A percentile compares a stretch with the other conserved stretches of the same genome.
These are phyloP conservation scores for Lepidocyrtoides sp. DNA, from an alignment of 2,888 invertebrate species.

Conservation along the genomic window DNA sequence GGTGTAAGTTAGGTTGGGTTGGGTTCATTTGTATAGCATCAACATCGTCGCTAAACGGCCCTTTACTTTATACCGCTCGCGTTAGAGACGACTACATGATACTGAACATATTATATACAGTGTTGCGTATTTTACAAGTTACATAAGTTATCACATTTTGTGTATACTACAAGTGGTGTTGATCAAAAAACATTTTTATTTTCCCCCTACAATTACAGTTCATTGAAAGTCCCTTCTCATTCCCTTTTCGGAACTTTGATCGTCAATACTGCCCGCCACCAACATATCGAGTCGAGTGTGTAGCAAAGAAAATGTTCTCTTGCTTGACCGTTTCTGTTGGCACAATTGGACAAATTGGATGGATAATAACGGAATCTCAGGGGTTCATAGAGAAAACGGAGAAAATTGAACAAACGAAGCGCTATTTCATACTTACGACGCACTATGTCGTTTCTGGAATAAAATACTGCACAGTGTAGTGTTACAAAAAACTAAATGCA, in stretches of 20 bases:
- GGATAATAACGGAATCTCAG: slow-evolving; percentile 85
- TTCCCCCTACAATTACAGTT: slow-evolving; percentile 51
- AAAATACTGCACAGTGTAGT: background rate
- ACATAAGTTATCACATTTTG: background rate
- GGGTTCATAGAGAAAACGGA: slow-evolving; percentile 75
- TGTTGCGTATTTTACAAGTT: no score
- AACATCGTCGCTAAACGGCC: no score
- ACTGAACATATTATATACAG: no score
- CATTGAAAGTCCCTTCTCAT: slow-evolving; percentile 42
- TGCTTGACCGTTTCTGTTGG: slow-evolving; percentile 72
- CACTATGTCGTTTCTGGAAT: background rate
- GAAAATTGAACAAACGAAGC: slow-evolving; percentile 32
- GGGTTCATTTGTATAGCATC: background rate
- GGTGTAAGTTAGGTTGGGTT: background rate
- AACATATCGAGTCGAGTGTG: slow-evolving; percentile 39
- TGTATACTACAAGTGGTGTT: slow-evolving; percentile 26
- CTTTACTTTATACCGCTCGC: background rate
- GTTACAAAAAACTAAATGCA: no score
- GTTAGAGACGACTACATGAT: background rate
- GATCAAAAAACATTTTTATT: slow-evolving; percentile 61
- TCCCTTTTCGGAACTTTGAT: slow-evolving; percentile 28
- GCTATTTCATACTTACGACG: background rate
- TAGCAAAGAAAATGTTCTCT: slow-evolving; percentile 60
- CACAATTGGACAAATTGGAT: slow-evolving; percentile 83
- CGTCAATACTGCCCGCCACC: background rate